Percentiles rank a stretch among this genome's conserved stretches.
Evolutionary conservation across 2,888 invertebrate species (phyloP).

Genomic region (Pollenia labialis): DNA sequence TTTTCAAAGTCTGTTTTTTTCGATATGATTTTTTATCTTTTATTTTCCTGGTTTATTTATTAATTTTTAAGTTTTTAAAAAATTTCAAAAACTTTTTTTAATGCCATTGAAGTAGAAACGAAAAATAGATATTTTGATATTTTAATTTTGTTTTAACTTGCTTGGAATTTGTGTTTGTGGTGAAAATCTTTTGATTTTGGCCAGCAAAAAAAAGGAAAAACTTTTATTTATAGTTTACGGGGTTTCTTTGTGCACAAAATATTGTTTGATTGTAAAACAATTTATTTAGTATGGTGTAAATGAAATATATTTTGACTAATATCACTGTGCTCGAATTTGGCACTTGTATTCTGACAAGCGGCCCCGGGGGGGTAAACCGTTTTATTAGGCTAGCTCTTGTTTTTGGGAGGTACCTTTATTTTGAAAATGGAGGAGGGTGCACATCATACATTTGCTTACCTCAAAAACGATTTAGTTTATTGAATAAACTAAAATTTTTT

Average conservation of each 20-base stretch:
- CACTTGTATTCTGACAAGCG: too few relatives aligned
- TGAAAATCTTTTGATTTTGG: slow-evolving; percentile 39
- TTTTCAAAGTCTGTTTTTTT: too few relatives aligned
- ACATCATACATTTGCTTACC: too few relatives aligned
- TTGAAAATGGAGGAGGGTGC: too few relatives aligned
- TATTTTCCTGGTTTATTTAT: not conserved
- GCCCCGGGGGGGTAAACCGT: too few relatives aligned
- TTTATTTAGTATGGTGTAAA: not conserved
- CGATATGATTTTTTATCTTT: not conserved
- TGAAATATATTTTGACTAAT: too few relatives aligned
- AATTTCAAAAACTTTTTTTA: not conserved
- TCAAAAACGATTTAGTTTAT: too few relatives aligned
- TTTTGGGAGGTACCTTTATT: too few relatives aligned
- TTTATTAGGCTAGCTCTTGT: too few relatives aligned
- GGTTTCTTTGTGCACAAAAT: slow-evolving; percentile 18
- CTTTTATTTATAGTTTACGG: slow-evolving; percentile 23
- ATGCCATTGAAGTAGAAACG: slow-evolving; percentile 2
- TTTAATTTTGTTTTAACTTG: slow-evolving; percentile 3
- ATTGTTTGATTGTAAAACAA: not conserved
- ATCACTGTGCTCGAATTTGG: too few relatives aligned
- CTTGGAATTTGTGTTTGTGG: slow-evolving; percentile 54
- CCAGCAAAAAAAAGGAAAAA: not conserved
- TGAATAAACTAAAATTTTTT: too few relatives aligned
- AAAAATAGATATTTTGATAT: slow-evolving; percentile 39
- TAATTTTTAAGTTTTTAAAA: not conserved